Evolutionary conservation across 2,113 vertebrate species (phyloP), one percentile per base, ranked within the genome.

Genomic region (Carassius auratus): DNA sequence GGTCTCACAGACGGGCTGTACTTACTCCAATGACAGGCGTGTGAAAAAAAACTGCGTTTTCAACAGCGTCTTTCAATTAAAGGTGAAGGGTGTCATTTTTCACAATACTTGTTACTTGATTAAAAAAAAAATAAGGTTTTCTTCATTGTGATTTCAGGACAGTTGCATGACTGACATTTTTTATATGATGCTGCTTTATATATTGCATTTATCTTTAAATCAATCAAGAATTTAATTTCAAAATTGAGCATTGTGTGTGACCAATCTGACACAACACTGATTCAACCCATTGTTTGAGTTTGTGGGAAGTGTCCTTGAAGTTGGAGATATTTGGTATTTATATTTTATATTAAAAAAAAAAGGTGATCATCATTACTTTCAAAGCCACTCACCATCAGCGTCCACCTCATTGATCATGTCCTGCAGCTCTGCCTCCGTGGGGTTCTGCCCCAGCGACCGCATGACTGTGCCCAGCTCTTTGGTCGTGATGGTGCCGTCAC

Each of bases 391-490:
- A 99, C 98, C 98, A 80, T 99, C 98, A 80, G 98, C 98, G 74
- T 99, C 98, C 92, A 99, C 98, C 92, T 99, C 98, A 3, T 99
- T 99, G 95, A 99, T 99, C 98, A 99, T 99, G 93, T 99, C 98
- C 95, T 99, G 98, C 84, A 99, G 93, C 59, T 99, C 97, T 0
- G 98, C 98, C 95, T 99, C 98, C 90, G 98, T 99, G 86, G 98
- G 98, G 94, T 99, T 99, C 94, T 99, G 98, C 82, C 98, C 98
- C 95, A 99, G 92, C 90, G 98, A 99, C 93, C 98, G 95, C 98
- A 99, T 99, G 91, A 99, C 98, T 62, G 98, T 99, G 81, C 98
- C 98, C 80, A 99, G 95, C 91, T 99, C 98, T 96, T 99, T 99
- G 92, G 98, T 99, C 90, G 98, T 99, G 95, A 99, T 99, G 94